phyloP scores from a whole-genome alignment of 2,888 invertebrate genomes.

The Halocaridina rubra region DNA sequence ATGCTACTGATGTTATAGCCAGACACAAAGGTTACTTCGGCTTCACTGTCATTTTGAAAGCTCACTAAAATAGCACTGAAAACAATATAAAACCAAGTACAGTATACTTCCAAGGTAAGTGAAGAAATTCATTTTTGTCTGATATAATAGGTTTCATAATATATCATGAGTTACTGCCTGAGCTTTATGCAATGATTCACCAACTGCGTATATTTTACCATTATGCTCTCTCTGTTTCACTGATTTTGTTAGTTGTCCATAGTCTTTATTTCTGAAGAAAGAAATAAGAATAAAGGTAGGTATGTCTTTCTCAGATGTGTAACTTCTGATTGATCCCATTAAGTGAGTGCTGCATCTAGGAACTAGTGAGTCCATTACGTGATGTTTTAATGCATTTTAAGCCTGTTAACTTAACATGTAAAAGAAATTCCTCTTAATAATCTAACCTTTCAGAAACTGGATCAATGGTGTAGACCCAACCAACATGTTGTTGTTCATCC shows the following conservation, averaged over 20 bases:
- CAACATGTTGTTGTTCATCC: slow-evolving; percentile 16
- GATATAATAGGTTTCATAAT: too few relatives aligned
- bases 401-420: not conserved
- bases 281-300: too few relatives aligned
- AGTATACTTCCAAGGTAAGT: not conserved
- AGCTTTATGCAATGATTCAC: too few relatives aligned
- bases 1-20: slow-evolving; percentile 52
- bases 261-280: too few relatives aligned
- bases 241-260: too few relatives aligned
- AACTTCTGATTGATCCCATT: not conserved
- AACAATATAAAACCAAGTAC: not conserved
- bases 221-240: too few relatives aligned
- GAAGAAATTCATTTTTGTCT: not conserved
- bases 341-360: not conserved
- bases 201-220: too few relatives aligned
- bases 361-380: not conserved
- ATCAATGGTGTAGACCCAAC: slow-evolving; percentile 57
- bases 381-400: not conserved
- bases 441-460: slow-evolving; percentile 56
- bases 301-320: too few relatives aligned
- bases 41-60: not conserved
- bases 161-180: too few relatives aligned
- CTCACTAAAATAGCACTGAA: slow-evolving; percentile 40
- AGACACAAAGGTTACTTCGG: slow-evolving; percentile 36
- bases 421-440: not conserved